Base-by-base conservation (phyloP, 2,888 invertebrate genomes). In the Teleiodes luculella region DNA sequence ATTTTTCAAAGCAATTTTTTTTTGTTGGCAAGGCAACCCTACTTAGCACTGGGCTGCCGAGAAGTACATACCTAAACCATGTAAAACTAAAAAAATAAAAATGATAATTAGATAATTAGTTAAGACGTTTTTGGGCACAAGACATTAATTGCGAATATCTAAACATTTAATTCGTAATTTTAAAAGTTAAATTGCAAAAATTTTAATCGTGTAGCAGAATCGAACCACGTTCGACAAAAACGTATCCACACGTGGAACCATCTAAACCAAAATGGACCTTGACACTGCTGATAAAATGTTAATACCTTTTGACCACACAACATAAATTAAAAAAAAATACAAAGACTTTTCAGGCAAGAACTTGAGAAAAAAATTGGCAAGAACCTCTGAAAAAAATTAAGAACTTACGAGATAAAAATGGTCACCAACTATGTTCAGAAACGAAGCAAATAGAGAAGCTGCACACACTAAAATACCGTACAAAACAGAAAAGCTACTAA, bases 181-280 rank as follows among this genome's bases (percentile, higher is more conserved):
- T 4, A 24, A 24, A 52, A 46, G 24, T 54, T 60, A 58, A 52
- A 55, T 53, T 41, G 55, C 41, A 56, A 33, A 48, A 53, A 58
- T 60, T 55, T 63, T 50, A 30, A 18, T n/a, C 24, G 6, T 18
- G 57, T 53, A 57, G 56, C 28, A 64, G 80, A 68, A 68, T 79
- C 70, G 81, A 81, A 81, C 80, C 77, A 61, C 57, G 70, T 60
- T 65, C 68, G 55, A 54, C 57, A 57, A 64, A 64, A 65, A 63
- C 16, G n/a, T 16, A 54, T 37, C 43, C 50, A 56, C 66, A 65
- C 64, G 65, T 65, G 65, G 62, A 62, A 39, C n/a, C 54, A 56
- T 57, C 54, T 57, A 37, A 56, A 57, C 60, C 57, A 61, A 58
- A 54, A 58, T 33, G 51, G 33, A 48, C 35, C 52, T 43, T 54